Percentiles rank a stretch among this genome's conserved stretches.
phyloP scores from a whole-genome alignment of 1,140 invertebrate species.

The Orussus abietinus region DNA sequence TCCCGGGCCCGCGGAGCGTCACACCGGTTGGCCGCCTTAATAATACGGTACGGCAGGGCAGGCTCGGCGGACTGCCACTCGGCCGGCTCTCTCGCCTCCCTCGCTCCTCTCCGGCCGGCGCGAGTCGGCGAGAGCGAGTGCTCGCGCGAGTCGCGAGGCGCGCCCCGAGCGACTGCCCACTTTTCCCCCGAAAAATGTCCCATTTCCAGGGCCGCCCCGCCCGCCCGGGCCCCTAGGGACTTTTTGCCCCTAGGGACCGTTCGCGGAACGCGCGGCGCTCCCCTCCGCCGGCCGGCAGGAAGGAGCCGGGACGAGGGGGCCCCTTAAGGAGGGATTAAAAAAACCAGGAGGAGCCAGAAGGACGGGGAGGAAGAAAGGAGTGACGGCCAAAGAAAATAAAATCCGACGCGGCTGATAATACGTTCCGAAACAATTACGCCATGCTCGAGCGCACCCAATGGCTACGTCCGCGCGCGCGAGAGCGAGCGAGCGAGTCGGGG shows the following conservation, averaged over 20 bases:
- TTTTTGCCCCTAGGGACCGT: too few species aligned
- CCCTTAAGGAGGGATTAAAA: too few species aligned
- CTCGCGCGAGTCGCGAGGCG: neutral
- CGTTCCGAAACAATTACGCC: constrained; percentile 30
- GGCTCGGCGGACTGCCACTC: constrained; percentile 29
- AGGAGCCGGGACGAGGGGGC: too few species aligned
- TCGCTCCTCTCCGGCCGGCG: constrained; percentile 11
- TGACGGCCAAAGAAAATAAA: constrained; percentile 21
- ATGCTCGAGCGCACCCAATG: constrained; percentile 26
- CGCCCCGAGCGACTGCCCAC: neutral
- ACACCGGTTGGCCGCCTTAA: constrained; percentile 49
- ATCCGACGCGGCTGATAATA: constrained; percentile 29
- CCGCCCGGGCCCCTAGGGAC: too few species aligned
- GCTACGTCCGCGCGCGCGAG: constrained; percentile 18
- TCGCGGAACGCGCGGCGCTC: too few species aligned
- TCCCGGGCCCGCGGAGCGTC: constrained; percentile 38
- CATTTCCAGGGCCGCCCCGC: too few species aligned
- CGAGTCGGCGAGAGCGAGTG: neutral
- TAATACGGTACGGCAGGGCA: constrained; percentile 41
- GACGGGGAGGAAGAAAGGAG: neutral
- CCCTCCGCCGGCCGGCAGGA: too few species aligned
- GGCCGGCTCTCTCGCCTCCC: constrained; percentile 18
- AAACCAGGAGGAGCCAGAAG: constrained; percentile 15
- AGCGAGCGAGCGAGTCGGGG: constrained; percentile 18
- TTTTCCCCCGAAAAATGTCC: too few species aligned